Conservation (phyloP, 2,888 invertebrate genomes). For the Neoaliturus tenellus region DNA sequence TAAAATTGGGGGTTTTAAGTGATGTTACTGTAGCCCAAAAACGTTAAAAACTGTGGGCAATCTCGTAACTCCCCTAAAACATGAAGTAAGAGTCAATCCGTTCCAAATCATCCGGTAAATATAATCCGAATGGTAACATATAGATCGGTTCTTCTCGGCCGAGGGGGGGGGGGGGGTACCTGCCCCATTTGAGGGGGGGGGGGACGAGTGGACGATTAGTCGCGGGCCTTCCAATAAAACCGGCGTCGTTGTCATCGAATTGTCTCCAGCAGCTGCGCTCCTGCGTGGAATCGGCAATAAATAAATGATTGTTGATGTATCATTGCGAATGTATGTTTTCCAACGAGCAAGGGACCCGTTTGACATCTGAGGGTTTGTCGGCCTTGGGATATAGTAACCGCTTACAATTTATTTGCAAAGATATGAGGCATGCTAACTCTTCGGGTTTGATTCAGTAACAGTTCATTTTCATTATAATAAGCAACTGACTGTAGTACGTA, state of each 20-base stretch:
- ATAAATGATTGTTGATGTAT: constrained; percentile 50
- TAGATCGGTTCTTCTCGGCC: not conserved
- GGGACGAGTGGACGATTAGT: constrained; percentile 33
- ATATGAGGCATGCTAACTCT: too few species aligned
- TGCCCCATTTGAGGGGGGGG: not conserved
- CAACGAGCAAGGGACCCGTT: not conserved
- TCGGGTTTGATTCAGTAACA: too few species aligned
- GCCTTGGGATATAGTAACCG: too few species aligned
- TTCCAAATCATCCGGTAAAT: constrained; percentile 47
- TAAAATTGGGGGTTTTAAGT: too few species aligned
- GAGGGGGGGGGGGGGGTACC: not conserved
- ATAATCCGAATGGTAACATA: constrained; percentile 13
- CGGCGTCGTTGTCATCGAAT: constrained; percentile 24
- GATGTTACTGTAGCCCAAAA: too few species aligned
- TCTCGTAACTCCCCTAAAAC: not conserved
- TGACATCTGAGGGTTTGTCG: too few species aligned
- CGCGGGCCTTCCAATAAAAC: constrained; percentile 21
- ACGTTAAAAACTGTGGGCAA: not conserved
- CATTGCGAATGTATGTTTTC: constrained; percentile 46
- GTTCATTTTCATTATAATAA: too few species aligned
- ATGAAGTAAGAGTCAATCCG: constrained; percentile 34
- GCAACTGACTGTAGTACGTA: too few species aligned
- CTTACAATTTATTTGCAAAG: too few species aligned
- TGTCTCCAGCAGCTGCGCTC: constrained; percentile 32
- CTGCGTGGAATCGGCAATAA: constrained; percentile 33